Evolutionary conservation across 2,113 vertebrate genomes (phyloP).

Genomic region (Centrocercus urophasianus): DNA sequence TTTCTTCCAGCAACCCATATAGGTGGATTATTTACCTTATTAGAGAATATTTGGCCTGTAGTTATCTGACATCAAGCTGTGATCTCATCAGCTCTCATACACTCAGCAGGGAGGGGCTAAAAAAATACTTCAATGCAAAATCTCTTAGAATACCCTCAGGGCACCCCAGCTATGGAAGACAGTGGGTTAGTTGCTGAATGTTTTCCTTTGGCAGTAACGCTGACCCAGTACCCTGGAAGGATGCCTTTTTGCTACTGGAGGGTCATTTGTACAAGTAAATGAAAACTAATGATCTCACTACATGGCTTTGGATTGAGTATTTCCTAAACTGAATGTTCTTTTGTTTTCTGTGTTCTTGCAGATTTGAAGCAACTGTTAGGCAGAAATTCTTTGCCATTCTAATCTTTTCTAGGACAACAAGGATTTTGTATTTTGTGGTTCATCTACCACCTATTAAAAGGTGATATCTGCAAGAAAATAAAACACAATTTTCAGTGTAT

Average conservation of each 20-base stretch:
- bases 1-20: conserved; percentile 42
- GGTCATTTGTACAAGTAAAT: conserved; percentile 3
- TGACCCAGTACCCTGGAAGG: not conserved
- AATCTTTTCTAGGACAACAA: not conserved
- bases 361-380: not conserved
- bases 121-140: conserved; percentile 61
- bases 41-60: conserved; percentile 62
- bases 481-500: not conserved
- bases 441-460: not conserved
- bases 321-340: not conserved
- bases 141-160: conserved; percentile 40
- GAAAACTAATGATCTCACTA: conserved; percentile 9
- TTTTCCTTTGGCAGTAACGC: not conserved
- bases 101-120: conserved; percentile 63
- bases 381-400: not conserved
- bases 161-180: not conserved
- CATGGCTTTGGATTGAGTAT: not conserved
- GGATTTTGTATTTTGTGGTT: not conserved
- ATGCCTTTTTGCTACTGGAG: not conserved
- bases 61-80: conserved; percentile 67
- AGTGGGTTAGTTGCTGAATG: not conserved
- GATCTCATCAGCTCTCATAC: conserved; percentile 68
- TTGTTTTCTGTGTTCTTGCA: not conserved
- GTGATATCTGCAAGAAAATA: not conserved
- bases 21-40: conserved; percentile 56